Evolutionary conservation across 2,113 vertebrate genomes (phyloP).

Genomic region (Haplotaxodon microlepis): DNA sequence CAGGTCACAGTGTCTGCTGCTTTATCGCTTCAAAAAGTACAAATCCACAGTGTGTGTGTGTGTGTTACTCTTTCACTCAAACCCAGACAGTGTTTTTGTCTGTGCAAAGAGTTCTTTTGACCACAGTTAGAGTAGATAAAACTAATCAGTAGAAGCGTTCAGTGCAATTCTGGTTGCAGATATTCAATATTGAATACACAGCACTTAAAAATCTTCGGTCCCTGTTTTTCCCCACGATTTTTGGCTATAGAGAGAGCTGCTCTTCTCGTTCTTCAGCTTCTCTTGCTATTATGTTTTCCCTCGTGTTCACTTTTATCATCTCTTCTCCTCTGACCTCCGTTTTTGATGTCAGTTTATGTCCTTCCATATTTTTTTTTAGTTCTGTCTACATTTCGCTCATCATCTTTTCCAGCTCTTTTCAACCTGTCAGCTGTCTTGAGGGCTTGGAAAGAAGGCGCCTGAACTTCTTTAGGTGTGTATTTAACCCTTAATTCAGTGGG

Average conservation of each 20-base stretch:
- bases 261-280: not conserved
- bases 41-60: not conserved
- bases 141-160: not conserved
- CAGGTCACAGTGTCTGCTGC: conserved; percentile 44
- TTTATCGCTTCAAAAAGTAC: conserved; percentile 35
- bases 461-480: not conserved
- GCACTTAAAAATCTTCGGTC: not conserved
- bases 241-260: not conserved
- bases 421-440: not conserved
- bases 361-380: not conserved
- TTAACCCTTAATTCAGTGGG: not conserved
- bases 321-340: not conserved
- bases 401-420: not conserved
- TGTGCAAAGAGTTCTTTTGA: not conserved
- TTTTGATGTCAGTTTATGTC: not conserved
- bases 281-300: not conserved
- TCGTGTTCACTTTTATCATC: not conserved
- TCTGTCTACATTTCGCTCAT: not conserved
- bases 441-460: not conserved
- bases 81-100: not conserved
- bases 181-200: not conserved
- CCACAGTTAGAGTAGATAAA: not conserved
- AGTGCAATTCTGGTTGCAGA: not conserved
- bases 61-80: not conserved
- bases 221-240: not conserved